Evolutionary conservation across 2,113 vertebrate genomes (phyloP).

Genomic region (Eulemur macaco): DNA sequence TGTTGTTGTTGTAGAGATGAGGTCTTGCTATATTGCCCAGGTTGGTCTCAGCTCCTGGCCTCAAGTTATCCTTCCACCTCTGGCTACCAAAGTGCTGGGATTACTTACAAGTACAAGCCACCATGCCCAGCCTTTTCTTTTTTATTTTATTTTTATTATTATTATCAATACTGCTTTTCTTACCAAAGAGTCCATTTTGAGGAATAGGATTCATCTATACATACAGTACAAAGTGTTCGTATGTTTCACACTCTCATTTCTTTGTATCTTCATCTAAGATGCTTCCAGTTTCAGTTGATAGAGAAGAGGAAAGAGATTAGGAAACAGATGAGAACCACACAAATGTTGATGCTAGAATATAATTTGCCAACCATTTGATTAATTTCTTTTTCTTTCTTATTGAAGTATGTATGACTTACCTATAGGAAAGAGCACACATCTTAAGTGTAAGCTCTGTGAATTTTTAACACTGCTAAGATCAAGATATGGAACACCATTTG

Average conservation of each 20-base stretch:
- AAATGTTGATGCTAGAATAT: background rate
- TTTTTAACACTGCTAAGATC: background rate
- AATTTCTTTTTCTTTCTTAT: background rate
- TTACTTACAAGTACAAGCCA: too few species aligned
- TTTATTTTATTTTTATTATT: background rate
- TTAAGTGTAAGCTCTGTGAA: background rate
- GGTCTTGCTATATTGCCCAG: too few species aligned
- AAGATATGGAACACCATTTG: background rate
- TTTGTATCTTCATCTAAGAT: background rate
- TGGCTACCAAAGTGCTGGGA: too few species aligned
- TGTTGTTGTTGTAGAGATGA: too few species aligned
- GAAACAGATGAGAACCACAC: background rate
- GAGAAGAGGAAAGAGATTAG: background rate
- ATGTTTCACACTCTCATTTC: background rate
- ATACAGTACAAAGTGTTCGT: background rate
- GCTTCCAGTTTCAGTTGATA: background rate
- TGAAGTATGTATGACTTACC: background rate
- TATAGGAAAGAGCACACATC: background rate
- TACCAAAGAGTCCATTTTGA: background rate
- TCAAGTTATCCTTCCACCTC: too few species aligned
- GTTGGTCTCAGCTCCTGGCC: too few species aligned
- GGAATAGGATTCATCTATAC: background rate
- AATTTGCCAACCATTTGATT: background rate
- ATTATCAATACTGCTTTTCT: background rate
- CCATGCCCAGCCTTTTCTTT: too few species aligned